Evolutionary conservation across 2,888 invertebrate genomes (phyloP), one percentile per base, ranked within the genome.

Genomic region (Diarsia dahlii): DNA sequence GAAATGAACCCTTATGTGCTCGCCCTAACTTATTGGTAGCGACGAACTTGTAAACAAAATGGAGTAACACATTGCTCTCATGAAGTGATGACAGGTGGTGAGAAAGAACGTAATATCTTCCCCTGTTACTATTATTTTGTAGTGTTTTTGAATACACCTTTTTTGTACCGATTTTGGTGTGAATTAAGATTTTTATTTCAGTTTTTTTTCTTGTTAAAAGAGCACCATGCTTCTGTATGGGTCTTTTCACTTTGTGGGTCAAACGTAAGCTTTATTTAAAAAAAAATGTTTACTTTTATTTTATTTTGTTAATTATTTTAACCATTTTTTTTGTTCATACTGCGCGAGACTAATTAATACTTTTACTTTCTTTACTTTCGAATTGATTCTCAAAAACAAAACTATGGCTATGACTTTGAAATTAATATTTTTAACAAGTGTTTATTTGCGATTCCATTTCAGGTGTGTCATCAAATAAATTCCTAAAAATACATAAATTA

Each of bases 1-100:
- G 2, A 58, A 39, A n/a, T 18, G 4, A 48, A 23, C 66, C 28
- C 28, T 34, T 72, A 20, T 62, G 45, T 18, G 39, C 23, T 46
- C 23, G 45, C 68, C 74, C 91, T 90, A 92, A 90, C 90, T 90
- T 88, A 89, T 84, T 87, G 88, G 84, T 80, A 88, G 90, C 88
- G 83, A 89, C 88, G 90, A 91, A 89, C 78, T 76, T 89, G 90
- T 94, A 93, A 94, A 94, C 94, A 92, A 91, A 89, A 67, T 69
- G 50, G 23, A 82, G 84, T 88, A 88, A 90, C 91, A 92, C 90
- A 89, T 92, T 93, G 90, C 88, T 89, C 89, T 85, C 84, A 88
- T 92, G 84, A 88, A 84, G 90, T 85, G 94, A 89, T 91, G 95
- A 95, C 92, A 92, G 89, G 87, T 89, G 91, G 76, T 85, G 81